Base-by-base conservation (phyloP, 64 coral and sea anemone species). In the Montipora cactus region DNA sequence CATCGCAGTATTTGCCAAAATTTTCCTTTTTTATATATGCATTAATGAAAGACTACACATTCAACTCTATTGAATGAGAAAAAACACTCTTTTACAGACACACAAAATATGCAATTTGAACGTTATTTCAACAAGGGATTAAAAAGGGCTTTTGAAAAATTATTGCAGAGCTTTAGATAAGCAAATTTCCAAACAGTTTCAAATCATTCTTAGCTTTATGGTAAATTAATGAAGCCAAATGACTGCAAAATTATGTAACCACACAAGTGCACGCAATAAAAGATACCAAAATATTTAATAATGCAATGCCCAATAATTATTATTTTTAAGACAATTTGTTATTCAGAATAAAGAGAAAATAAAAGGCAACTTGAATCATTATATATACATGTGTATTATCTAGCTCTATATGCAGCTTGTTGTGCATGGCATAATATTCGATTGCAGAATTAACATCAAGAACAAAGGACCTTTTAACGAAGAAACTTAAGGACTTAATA, bases 161-260 rank as follows among this genome's bases (percentile, higher is more conserved):
- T 10, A 71, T 28, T 7, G 19, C 44, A 49, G 15, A 86, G 45
- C 16, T 86, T 71, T 4, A 23, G 46, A 72, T 67, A 86, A 68
- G 3, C 66, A 19, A 16, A 49, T 68, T 68, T 86, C 2, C 64
- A 71, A 70, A 51, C 22, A 68, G 7, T 70, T 72, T 72, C 44
- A 47, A 69, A 71, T 46, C 82, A 10, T 50, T 22, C 82, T 49
- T 71, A 86, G 82, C 82, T 72, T 50, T 78, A 78, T 78, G 76
- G 76, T 78, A 50, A 81, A 23, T 48, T 83, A 46, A 69, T 22
- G 58, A 70, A 49, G 44, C 44, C 64, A 71, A 86, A 18, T 48
- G 47, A 49, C 46, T 47, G 48, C 64, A 46, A 18, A 81, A 68
- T 68, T 12, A n/a, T 68, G 79, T 23, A 81, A 61, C 21, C 53